Conservation (phyloP, 1,140 invertebrate species). For the Hylaeus anthracinus region DNA sequence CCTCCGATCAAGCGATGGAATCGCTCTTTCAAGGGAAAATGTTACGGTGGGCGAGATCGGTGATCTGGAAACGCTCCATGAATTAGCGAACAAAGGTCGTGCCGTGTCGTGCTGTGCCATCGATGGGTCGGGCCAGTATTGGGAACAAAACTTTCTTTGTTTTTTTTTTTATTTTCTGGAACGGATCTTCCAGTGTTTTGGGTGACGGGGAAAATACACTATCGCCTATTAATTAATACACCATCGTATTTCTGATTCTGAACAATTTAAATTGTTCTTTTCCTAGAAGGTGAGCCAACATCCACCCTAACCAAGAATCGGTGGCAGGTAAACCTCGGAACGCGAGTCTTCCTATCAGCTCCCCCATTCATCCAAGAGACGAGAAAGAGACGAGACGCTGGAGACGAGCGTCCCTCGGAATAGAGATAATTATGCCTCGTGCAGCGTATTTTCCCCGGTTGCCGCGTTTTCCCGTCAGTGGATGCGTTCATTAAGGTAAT, state of each 20-base stretch:
- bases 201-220: too few species aligned
- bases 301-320: too few species aligned
- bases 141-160: background rate
- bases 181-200: background rate
- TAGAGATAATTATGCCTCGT: conserved; percentile 24
- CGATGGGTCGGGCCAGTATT: background rate
- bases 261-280: too few species aligned
- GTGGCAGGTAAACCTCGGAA: conserved; percentile 13
- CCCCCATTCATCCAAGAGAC: background rate
- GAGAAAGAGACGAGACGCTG: background rate
- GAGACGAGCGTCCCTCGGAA: background rate
- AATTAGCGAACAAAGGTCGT: background rate
- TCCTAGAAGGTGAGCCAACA: too few species aligned
- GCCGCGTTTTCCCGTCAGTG: conserved; percentile 31
- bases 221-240: too few species aligned
- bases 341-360: conserved; percentile 8
- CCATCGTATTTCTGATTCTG: too few species aligned
- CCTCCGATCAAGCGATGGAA: conserved; percentile 10
- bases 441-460: conserved; percentile 15
- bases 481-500: conserved; percentile 70
- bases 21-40: conserved; percentile 43
- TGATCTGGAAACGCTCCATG: conserved; percentile 23
- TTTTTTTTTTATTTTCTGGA: background rate
- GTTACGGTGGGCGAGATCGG: conserved; percentile 10
- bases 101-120: background rate